Evolutionary conservation across 2,797 vertebrate species (phyloP), one percentile per base, ranked within the genome.

Genomic region (Lemur catta): DNA sequence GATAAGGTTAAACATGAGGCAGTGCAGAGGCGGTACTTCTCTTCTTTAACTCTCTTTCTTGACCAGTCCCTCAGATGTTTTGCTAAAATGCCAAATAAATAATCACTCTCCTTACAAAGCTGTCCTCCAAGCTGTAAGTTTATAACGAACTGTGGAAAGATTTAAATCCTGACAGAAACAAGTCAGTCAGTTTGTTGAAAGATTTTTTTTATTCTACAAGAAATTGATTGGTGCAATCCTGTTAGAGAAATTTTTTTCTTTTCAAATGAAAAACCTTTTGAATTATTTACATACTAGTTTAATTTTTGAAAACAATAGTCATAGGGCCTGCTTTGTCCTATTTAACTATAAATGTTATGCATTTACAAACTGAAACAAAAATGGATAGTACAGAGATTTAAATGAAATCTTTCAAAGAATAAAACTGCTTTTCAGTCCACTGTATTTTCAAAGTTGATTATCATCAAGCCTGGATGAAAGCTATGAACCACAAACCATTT

Each of bases 271-370:
- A 97, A 95, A 20, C 14, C 87, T 93, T 59, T 71, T 67, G 95
- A 90, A 95, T 96, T 82, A 95, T 86, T 97, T 96, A 98, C 98
- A 98, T 98, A 98, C 98, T 98, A 98, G 96, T 95, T 98, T 98
- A 98, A 98, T 98, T 98, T 98, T 93, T 97, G 93, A 96, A 97
- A 98, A 98, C 96, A 98, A 95, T 91, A 98, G 97, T 98, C 97
- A 98, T 96, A 98, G 92, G 96, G 94, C 97, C 93, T 97, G 61
- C 57, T 97, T 97, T 98, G 75, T 97, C 79, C 98, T 97, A 95
- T 33, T 97, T 94, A 98, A 98, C 85, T 95, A 95, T 57, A 93
- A 93, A 91, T 84, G 81, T 76, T 94, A 96, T 30, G 94, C 52
- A 88, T 91, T 95, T 80, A 87, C 91, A 96, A 98, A 96, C 91